Conservation (phyloP, 2,888 invertebrate genomes). For the Hirtodrosophila trivittata region DNA sequence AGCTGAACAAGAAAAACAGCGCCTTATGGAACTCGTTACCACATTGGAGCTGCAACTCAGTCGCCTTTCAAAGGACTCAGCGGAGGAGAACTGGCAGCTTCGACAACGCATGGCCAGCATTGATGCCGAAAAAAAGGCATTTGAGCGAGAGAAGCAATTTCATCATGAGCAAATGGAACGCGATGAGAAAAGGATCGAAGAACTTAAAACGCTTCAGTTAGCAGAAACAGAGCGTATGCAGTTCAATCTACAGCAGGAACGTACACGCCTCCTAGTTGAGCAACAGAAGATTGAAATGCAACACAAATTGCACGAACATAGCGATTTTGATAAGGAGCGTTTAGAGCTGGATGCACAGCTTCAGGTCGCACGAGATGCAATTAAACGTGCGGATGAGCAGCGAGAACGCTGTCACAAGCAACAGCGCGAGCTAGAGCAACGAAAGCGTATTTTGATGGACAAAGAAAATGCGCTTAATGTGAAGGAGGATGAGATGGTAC, state of each 20-base stretch:
- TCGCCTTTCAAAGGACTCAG: slow-evolving; percentile 79
- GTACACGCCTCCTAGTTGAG: slow-evolving; percentile 73
- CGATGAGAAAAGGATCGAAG: slow-evolving; percentile 82
- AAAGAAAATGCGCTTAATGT: slow-evolving; percentile 76
- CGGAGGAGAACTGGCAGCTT: slow-evolving; percentile 83
- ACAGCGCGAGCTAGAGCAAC: slow-evolving; percentile 81
- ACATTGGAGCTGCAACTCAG: slow-evolving; percentile 81
- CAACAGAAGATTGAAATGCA: slow-evolving; percentile 79
- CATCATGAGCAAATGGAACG: slow-evolving; percentile 80
- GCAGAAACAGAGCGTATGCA: slow-evolving; percentile 76
- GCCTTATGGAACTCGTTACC: slow-evolving; percentile 82
- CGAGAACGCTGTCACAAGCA: slow-evolving; percentile 80
- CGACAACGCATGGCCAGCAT: slow-evolving; percentile 81
- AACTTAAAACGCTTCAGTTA: slow-evolving; percentile 80
- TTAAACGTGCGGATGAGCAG: slow-evolving; percentile 81
- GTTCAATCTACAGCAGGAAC: slow-evolving; percentile 81
- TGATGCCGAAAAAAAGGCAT: slow-evolving; percentile 81
- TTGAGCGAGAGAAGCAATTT: slow-evolving; percentile 81
- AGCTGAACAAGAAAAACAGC: slow-evolving; percentile 79
- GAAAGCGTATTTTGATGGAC: slow-evolving; percentile 80
- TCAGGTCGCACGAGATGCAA: slow-evolving; percentile 82
- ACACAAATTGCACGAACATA: slow-evolving; percentile 68
- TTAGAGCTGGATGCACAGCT: slow-evolving; percentile 82
- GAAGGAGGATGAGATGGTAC: slow-evolving; percentile 81
- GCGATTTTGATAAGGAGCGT: slow-evolving; percentile 70